These are phyloP conservation scores for Chloroceryle aenea DNA, from an alignment of 2,113 vertebrate genomes.

Conservation along the genomic window DNA sequence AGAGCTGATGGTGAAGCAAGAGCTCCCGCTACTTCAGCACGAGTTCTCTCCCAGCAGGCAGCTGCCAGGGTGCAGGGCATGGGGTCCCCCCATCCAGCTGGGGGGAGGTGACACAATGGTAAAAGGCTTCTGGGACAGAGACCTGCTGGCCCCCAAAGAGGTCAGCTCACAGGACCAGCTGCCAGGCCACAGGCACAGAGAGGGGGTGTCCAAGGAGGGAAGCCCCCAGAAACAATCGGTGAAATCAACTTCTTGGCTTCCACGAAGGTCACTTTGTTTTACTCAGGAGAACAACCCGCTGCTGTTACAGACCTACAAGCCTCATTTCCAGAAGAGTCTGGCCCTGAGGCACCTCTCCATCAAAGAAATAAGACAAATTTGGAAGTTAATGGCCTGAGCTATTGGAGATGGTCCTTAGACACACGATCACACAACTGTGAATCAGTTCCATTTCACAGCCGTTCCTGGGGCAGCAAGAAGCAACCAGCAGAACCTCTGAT, in stretches of 20 bases:
- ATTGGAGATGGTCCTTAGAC: accelerated
- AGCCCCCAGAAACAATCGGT: neutral
- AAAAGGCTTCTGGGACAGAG: neutral
- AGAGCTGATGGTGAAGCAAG: accelerated
- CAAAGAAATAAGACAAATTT: neutral
- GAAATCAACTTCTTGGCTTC: neutral
- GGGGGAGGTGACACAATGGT: neutral
- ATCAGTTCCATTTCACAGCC: neutral
- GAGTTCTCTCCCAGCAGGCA: neutral
- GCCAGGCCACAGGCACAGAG: accelerated
- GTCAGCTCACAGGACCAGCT: accelerated
- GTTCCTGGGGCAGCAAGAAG: neutral
- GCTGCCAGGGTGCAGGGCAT: accelerated
- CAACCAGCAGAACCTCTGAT: accelerated
- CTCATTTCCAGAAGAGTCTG: neutral
- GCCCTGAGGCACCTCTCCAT: neutral
- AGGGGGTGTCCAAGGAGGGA: accelerated
- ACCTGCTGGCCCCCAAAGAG: neutral
- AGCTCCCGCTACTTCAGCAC: neutral
- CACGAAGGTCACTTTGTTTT: neutral
- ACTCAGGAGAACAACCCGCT: neutral
- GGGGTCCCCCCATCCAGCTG: neutral
- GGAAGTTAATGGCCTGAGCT: neutral
- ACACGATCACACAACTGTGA: accelerated
- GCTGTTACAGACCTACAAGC: neutral